Conservation (phyloP, 2,797 vertebrate species). For the Sebastes hubbsi region DNA sequence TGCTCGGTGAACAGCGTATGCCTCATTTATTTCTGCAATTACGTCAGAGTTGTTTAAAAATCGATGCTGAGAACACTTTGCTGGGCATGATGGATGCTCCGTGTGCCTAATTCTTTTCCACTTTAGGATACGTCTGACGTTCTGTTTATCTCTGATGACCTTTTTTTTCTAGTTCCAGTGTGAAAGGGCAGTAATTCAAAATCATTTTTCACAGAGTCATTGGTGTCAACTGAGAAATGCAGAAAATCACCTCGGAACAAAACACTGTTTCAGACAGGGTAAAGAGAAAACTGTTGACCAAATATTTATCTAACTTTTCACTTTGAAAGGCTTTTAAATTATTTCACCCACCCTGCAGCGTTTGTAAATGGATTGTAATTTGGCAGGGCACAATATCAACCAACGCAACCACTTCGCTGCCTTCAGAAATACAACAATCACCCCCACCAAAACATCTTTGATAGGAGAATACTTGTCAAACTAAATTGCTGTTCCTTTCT, state of each 20-base stretch:
- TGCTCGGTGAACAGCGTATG: constrained; percentile 18
- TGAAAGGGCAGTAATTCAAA: constrained; percentile 35
- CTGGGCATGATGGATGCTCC: constrained; percentile 4
- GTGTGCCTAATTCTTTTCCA: constrained; percentile 19
- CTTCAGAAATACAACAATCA: constrained; percentile 15
- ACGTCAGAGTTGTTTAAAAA: constrained; percentile 58
- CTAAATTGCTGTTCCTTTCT: constrained; percentile 8
- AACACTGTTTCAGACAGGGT: not conserved
- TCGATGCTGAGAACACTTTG: constrained; percentile 39
- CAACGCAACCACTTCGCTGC: not conserved
- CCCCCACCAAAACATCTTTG: not conserved
- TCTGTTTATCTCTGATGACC: constrained; percentile 52
- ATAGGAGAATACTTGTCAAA: constrained; percentile 22
- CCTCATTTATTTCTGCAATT: constrained; percentile 70
- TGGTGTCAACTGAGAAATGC: constrained; percentile 20
- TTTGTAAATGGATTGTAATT: constrained; percentile 26
- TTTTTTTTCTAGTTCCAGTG: constrained; percentile 26
- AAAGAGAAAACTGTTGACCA: constrained; percentile 14
- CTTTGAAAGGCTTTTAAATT: constrained; percentile 23
- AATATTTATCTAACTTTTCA: constrained; percentile 33
- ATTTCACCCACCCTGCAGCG: not conserved
- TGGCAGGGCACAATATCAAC: constrained; percentile 8
- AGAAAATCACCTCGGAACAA: constrained; percentile 16
- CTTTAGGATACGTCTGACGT: constrained; percentile 25
- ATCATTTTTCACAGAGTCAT: constrained; percentile 33